Base-by-base conservation (phyloP, 2,113 vertebrate genomes). In the Cryptomyrus ogoouensis region DNA sequence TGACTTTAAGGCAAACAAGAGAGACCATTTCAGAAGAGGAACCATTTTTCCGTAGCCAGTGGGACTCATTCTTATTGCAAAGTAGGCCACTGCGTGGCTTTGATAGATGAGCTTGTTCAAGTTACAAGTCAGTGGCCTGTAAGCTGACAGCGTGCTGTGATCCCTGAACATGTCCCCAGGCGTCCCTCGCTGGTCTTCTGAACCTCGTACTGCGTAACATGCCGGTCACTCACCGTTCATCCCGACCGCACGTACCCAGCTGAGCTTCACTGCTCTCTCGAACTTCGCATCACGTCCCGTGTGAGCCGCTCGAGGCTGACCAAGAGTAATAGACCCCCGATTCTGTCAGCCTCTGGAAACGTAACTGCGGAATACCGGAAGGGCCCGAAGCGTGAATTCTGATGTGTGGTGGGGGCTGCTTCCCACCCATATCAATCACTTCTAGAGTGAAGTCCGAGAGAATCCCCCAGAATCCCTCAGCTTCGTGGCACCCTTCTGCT, bases 101-200 rank as follows among this genome's bases (percentile, higher is more conserved):
- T 91, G 91, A 92, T 90, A 91, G 90, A 92, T 90, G 88, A 70
- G 84, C 83, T 15, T 35, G 88, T 85, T 89, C 91, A 84, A 83
- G 89, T 46, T 80, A 46, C 46, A 90, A 83, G 91, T 92, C 91
- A 90, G 21, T 52, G 35, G 85, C 90, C 83, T 70, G 44, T 46
- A 42, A 15, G 27, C 1, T 31, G n/a, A 8, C 89, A n/a, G 42
- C 27, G 1, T 21, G 46, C 84, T 87, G 53, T 4, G 53, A 46
- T 46, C 6, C 44, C 56, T 49, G 83, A n/a, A 39, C 74, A 24
- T 44, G 27, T 15, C 21, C 50, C 19, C 19, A 7, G 58, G 39
- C 5, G 9, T 84, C 42, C 5, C 17, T 19, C 17, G 1, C 31
- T 1, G 83, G 35, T 12, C 4, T 74, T 46, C 44, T 35, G 50